A percentile compares a stretch with the other conserved stretches of the same genome.
Conservation (phyloP, 1,140 invertebrate species). For the Panagrolaimus sp. region DNA sequence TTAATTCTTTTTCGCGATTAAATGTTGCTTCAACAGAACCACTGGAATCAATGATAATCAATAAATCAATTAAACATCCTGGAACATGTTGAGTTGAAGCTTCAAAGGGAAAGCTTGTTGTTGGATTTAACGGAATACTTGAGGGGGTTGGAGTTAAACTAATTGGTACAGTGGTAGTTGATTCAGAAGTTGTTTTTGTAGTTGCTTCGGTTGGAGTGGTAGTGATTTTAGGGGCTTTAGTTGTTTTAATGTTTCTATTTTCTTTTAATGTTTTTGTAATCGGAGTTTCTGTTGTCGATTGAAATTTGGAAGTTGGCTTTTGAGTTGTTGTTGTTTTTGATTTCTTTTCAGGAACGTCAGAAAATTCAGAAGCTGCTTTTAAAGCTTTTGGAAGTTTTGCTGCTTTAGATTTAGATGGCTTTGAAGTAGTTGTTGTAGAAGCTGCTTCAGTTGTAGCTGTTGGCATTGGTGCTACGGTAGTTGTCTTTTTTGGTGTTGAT, state of each 20-base stretch:
- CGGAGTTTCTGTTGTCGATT: background rate
- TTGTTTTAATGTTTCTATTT: background rate
- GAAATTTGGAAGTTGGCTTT: too few species aligned
- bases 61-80: constrained; percentile 25
- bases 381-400: too few species aligned
- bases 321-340: too few species aligned
- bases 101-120: background rate
- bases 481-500: background rate
- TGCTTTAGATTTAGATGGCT: background rate
- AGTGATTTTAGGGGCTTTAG: background rate
- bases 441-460: background rate
- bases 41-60: constrained; percentile 21
- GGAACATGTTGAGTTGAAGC: background rate
- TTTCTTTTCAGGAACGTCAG: too few species aligned
- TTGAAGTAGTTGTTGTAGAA: background rate
- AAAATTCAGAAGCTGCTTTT: too few species aligned
- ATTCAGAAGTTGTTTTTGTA: background rate
- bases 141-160: background rate
- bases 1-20: constrained; percentile 22
- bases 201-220: background rate
- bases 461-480: background rate
- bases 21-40: constrained; percentile 28
- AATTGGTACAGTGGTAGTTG: background rate
- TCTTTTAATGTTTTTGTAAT: too few species aligned
- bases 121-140: background rate